Conservation (phyloP, 2,888 invertebrate genomes). For the Dynastes hyllus region DNA sequence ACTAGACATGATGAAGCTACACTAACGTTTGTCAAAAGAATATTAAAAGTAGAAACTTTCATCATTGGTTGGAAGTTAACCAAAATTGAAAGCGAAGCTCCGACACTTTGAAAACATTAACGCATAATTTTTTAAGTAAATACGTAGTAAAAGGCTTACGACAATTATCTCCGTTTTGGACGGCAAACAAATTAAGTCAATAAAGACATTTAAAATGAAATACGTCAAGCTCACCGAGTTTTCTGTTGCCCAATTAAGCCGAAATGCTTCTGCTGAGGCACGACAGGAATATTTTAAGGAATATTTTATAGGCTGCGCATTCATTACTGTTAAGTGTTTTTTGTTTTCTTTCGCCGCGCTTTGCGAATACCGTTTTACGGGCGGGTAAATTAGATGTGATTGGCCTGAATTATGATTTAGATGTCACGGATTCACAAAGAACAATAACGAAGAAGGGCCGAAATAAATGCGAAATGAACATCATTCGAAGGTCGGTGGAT, state of each 20-base stretch:
- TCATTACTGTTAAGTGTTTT: constrained; percentile 17
- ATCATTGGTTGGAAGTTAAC: too few relatives aligned
- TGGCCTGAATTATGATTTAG: neutral
- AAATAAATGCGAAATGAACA: too few relatives aligned
- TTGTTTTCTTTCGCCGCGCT: constrained; percentile 7
- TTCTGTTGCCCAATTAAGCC: constrained; percentile 24
- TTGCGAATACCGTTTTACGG: neutral
- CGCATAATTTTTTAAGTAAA: too few relatives aligned
- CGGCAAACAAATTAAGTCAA: neutral
- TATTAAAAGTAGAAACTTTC: too few relatives aligned
- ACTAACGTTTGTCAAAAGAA: too few relatives aligned
- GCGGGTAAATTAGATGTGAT: neutral
- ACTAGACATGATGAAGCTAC: too few relatives aligned
- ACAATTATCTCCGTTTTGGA: neutral
- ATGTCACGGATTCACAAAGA: constrained; percentile 1
- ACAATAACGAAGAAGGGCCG: neutral
- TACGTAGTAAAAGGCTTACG: too few relatives aligned
- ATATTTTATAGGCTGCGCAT: constrained; percentile 8
- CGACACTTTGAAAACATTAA: too few relatives aligned
- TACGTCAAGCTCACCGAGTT: constrained; percentile 24
- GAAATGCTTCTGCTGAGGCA: constrained; percentile 7
- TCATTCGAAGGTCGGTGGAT: too few relatives aligned
- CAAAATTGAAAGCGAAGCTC: too few relatives aligned
- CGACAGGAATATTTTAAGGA: constrained; percentile 29
- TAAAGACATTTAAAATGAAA: constrained; percentile 26